phyloP scores from a whole-genome alignment of 2,888 invertebrate genomes.

The Tipula unca region DNA sequence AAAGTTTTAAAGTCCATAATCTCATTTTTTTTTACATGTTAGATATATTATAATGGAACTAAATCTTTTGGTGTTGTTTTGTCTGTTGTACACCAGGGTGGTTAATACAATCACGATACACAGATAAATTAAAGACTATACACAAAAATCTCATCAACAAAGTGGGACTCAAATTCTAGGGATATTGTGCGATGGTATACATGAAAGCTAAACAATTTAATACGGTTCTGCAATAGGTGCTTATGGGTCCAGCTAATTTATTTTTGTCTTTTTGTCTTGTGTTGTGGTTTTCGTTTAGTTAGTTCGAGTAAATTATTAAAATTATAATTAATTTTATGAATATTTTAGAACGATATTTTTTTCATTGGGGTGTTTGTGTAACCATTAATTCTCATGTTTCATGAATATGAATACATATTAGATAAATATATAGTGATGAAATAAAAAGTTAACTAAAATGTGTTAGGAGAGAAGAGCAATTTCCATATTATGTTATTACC shows the following conservation, averaged over 20 bases:
- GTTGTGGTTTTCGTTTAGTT: not conserved
- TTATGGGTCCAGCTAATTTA: not conserved
- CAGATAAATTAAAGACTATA: not conserved
- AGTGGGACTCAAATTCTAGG: not conserved
- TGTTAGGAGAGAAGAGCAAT: too few relatives aligned
- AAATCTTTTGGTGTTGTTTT: not conserved
- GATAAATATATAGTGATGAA: not conserved
- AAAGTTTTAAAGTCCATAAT: not conserved
- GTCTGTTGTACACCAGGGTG: not conserved
- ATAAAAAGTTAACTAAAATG: too few relatives aligned
- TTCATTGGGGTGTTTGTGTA: not conserved
- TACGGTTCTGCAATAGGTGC: not conserved
- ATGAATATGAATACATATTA: not conserved
- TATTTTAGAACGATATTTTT: not conserved
- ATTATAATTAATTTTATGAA: not conserved
- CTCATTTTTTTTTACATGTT: not conserved
- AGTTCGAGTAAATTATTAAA: not conserved
- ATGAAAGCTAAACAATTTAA: not conserved
- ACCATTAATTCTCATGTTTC: not conserved
- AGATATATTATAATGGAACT: not conserved
- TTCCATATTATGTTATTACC: too few relatives aligned
- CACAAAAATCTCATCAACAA: not conserved
- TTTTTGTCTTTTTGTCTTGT: not conserved
- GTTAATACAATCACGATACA: not conserved
- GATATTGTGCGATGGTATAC: not conserved